Evolutionary conservation across 2,888 invertebrate genomes (phyloP).

Genomic region (Chrysolina americana): DNA sequence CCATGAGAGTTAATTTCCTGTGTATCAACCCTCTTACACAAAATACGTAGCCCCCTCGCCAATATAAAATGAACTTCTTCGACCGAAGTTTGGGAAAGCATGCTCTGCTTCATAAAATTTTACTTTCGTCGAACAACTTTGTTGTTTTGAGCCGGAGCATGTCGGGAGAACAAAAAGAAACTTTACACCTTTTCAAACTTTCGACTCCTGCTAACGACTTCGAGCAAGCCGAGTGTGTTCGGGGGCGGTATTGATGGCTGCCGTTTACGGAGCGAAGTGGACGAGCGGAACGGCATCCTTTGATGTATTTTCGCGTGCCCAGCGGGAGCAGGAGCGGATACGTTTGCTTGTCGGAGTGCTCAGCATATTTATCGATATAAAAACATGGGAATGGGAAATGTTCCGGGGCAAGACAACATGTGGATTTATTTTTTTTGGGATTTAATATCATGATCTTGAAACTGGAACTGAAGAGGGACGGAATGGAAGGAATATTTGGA

Average conservation of each 20-base stretch:
- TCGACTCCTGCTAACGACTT: constrained; percentile 17
- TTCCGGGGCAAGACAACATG: no score
- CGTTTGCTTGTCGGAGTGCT: background rate
- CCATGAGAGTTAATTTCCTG: background rate
- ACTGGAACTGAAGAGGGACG: no score
- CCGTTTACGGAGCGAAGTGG: background rate
- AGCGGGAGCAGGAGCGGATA: background rate
- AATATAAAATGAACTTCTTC: constrained; percentile 14
- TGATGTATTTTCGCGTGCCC: background rate
- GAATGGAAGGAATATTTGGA: no score
- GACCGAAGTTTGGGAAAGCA: constrained; percentile 11
- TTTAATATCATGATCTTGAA: no score
- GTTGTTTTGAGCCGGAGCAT: constrained; percentile 16
- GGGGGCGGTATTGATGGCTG: constrained; percentile 14
- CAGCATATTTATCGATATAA: background rate
- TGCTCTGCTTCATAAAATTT: constrained; percentile 28
- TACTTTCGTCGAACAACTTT: constrained; percentile 19
- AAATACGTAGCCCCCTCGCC: constrained; percentile 18
- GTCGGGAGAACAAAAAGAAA: constrained; percentile 7
- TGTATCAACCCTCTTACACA: background rate
- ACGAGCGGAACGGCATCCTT: background rate
- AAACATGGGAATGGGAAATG: no score
- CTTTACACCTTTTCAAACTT: constrained; percentile 22
- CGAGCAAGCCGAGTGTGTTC: constrained; percentile 13
- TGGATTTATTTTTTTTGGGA: no score